Percentiles rank a stretch among this genome's conserved stretches.
These are phyloP conservation scores for Turritopsis rubra DNA, from an alignment of 30 jellyfish, hydroid and myxozoan genomes.

Conservation along the genomic window DNA sequence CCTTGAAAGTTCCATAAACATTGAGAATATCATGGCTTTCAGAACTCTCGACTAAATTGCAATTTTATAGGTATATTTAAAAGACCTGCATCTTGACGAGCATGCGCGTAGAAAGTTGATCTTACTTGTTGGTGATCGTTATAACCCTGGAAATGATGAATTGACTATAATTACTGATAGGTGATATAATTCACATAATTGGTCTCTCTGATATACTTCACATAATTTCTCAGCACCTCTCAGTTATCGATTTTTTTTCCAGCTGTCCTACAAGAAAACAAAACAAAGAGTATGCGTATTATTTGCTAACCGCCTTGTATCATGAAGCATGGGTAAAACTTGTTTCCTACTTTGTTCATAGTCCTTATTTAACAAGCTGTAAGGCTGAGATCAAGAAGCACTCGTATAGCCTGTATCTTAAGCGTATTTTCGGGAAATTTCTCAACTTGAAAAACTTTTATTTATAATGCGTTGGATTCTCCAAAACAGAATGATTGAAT, in stretches of 20 bases:
- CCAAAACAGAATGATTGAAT: too few species aligned
- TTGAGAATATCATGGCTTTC: too few species aligned
- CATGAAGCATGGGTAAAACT: conserved; percentile 94
- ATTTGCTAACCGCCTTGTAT: conserved; percentile 74
- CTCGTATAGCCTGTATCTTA: too few species aligned
- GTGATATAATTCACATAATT: conserved; percentile 13
- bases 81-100: conserved; percentile 76
- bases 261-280: conserved; percentile 91
- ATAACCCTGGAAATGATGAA: conserved; percentile 61
- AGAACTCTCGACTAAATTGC: too few species aligned
- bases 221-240: not conserved
- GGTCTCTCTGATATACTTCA: not conserved
- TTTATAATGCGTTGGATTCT: too few species aligned
- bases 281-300: conserved; percentile 75
- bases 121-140: conserved; percentile 67
- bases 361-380: not conserved
- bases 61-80: conserved; percentile 57
- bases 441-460: too few species aligned
- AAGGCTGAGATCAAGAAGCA: not conserved
- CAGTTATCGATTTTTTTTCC: not conserved
- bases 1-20: too few species aligned
- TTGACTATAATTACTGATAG: conserved; percentile 52
- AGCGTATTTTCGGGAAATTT: too few species aligned
- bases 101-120: conserved; percentile 71
- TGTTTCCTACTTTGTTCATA: too few species aligned